Percentiles rank a stretch among this genome's conserved stretches.
Evolutionary conservation across 2,888 invertebrate genomes (phyloP).

Genomic region (Cephus pulcher): DNA sequence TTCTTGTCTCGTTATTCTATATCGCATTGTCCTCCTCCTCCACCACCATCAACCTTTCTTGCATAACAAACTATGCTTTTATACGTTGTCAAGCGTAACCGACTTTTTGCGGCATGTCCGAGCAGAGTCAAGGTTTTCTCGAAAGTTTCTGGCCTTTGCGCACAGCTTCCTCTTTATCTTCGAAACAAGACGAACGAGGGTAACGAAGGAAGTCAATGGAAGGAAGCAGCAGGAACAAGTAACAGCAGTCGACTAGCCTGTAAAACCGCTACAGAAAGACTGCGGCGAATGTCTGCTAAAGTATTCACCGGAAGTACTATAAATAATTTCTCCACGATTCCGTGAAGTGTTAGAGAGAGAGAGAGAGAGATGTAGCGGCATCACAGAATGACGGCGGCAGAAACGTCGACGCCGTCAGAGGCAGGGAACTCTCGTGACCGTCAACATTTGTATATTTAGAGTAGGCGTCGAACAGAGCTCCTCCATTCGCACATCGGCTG

Average conservation of each 20-base stretch:
- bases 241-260: neutral
- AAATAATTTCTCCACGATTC: neutral
- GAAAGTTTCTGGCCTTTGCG: neutral
- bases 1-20: neutral
- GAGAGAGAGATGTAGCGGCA: neutral
- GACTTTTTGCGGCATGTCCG: neutral
- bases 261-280: neutral
- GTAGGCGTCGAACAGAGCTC: neutral
- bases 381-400: neutral
- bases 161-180: neutral
- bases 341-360: neutral
- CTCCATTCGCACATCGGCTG: neutral
- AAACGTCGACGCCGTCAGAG: neutral
- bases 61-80: neutral
- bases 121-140: neutral
- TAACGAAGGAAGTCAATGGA: neutral
- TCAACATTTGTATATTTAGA: neutral
- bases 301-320: neutral
- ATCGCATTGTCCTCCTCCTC: neutral
- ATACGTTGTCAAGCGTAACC: neutral
- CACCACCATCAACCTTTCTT: neutral
- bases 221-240: neutral
- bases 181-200: neutral
- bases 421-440: neutral
- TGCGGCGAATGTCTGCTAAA: neutral